Base-by-base conservation (phyloP, 2,113 vertebrate genomes). In the Phyllostomus discolor region DNA sequence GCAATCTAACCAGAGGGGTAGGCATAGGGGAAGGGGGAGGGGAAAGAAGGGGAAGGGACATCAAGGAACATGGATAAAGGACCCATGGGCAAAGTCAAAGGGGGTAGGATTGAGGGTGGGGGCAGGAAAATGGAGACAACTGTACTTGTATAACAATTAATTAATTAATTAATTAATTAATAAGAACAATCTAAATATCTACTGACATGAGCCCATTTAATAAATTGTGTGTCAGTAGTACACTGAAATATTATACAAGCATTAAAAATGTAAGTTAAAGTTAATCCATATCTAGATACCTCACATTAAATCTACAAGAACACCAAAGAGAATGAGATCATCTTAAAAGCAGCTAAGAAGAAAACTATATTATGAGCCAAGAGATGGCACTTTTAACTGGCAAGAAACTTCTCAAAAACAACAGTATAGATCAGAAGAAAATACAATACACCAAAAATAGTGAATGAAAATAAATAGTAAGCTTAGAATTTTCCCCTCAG, bases 401-500 rank as follows among this genome's bases (percentile, higher is more conserved):
- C 12, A 90, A 64, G 35, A 91, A 96, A 85, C 19, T 26, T 69
- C 59, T 85, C 72, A 81, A 81, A 96, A 91, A 52, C 46, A 72
- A 88, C 26, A 90, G 64, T 22, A 50, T 46, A 69, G 3, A 46
- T 80, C n/a, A 90, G 91, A 80, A 78, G 59, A 91, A 94, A 90
- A 48, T 9, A 41, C 54, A 88, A 54, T 75, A 93, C 69, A 64
- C 50, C 81, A 76, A 96, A 95, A 88, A 93, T 78, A 81, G 35
- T 76, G 35, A 93, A 17, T 22, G 81, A 95, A 91, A 95, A 69
- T 90, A 84, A 96, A 90, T 26, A 82, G n/a, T 38, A 76, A 75
- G 17, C 62, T 48, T 67, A 67, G 78, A 91, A 83, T 95, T 91
- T 92, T 92, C 84, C 57, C 66, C 24, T 94, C 57, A 46, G 7